A percentile compares a stretch with the other conserved stretches of the same genome.
Conservation (phyloP, 2,797 vertebrate species). For the Pseudochirops corinnae region DNA sequence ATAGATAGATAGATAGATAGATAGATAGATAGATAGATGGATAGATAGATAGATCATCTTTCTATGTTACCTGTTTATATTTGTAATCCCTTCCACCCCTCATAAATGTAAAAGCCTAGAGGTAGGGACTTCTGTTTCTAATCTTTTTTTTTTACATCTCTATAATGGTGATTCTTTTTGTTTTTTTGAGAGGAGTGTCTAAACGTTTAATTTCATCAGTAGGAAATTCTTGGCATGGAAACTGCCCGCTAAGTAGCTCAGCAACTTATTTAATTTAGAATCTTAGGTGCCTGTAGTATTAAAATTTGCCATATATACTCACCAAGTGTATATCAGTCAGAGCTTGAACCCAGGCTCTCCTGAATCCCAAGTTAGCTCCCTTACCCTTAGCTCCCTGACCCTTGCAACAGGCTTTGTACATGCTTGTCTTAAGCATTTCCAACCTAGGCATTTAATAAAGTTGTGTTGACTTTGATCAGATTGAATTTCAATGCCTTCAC, state of each 20-base stretch:
- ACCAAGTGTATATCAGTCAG: background rate
- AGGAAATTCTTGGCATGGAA: background rate
- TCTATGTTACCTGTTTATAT: background rate
- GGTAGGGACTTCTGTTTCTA: background rate
- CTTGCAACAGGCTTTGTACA: background rate
- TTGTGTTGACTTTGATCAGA: background rate
- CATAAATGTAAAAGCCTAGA: background rate
- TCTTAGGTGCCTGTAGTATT: background rate
- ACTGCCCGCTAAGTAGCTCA: background rate
- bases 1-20: too few species aligned
- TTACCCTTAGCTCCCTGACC: background rate
- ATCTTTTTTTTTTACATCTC: background rate
- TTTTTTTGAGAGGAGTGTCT: background rate
- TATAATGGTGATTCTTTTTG: background rate
- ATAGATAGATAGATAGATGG: too few species aligned
- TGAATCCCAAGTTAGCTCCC: background rate
- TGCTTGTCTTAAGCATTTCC: background rate
- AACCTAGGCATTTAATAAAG: background rate
- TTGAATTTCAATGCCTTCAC: background rate
- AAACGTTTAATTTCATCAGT: background rate
- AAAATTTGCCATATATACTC: background rate
- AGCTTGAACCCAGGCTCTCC: background rate
- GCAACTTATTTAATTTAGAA: background rate
- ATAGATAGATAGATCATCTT: background rate
- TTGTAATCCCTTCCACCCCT: background rate